Conservation (phyloP, 1,140 invertebrate genomes). For the Bombyx mori region ASM3026992v2 NC_085116.1:10224501-10225000, state of each 20-base stretch:
- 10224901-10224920: conserved; percentile 17
- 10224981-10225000: too few relatives aligned
- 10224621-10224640: too few relatives aligned
- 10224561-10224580: too few relatives aligned
- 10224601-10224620: too few relatives aligned
- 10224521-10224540: too few relatives aligned
- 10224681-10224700: not conserved
- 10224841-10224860: conserved; percentile 63
- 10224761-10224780: too few relatives aligned
- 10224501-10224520: too few relatives aligned
- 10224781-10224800: conserved; percentile 45
- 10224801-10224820: conserved; percentile 69
- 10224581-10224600: too few relatives aligned
- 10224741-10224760: conserved; percentile 12
- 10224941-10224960: not conserved
- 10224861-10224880: conserved; percentile 32
- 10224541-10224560: too few relatives aligned
- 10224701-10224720: conserved; percentile 3
- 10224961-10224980: too few relatives aligned
- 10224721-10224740: conserved; percentile 18
- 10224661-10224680: too few relatives aligned
- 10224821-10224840: conserved; percentile 71
- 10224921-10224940: not conserved
- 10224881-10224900: conserved; percentile 52
- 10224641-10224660: too few relatives aligned